Evolutionary conservation across 2,888 invertebrate genomes (phyloP), one percentile per base, ranked within the genome.

Genomic region (Xestoiulus laeticollis): DNA sequence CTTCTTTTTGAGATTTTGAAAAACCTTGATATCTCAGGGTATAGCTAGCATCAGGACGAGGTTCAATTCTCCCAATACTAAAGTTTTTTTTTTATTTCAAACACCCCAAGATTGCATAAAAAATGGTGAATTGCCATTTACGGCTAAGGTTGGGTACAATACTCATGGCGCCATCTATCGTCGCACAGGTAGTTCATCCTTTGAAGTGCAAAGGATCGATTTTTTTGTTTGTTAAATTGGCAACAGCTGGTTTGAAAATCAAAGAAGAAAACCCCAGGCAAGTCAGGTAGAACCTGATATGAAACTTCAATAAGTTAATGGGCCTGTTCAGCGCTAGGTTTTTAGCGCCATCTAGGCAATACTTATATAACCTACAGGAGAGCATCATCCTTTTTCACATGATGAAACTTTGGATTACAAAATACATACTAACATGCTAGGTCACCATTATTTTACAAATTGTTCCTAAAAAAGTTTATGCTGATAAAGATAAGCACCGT

Each of bases 181-280:
- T 78, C 30, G 3, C 30, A 2, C 12, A 16, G 78, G 78, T 30
- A 26, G 78, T 78, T 68, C 78, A 78, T 26, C 26, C 30, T 26
- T 30, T 78, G 16, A 78, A 78, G 30, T 3, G 30, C 30, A 30
- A 78, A 30, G 78, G 78, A 78, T 78, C 78, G 78, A 78, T 78
- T 78, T 78, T 78, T 78, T 78, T 59, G 53, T 26, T 48, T 68
- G 30, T 78, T 78, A 16, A 78, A 59, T 30, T 78, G 30, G 78
- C 78, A 78, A 78, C 78, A 78, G 78, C 78, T 78, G 78, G 78
- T 78, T 78, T 30, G 78, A 30, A 78, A 78, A 78, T 78, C 78
- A 78, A 78, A 78, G 78, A 30, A 78, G 78, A 78, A 78, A 78
- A 78, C 78, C 78, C 30, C 26, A 78, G 78, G 78, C 78, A 78